phyloP scores from a whole-genome alignment of 2,888 invertebrate genomes.

The Thereva unica region DNA sequence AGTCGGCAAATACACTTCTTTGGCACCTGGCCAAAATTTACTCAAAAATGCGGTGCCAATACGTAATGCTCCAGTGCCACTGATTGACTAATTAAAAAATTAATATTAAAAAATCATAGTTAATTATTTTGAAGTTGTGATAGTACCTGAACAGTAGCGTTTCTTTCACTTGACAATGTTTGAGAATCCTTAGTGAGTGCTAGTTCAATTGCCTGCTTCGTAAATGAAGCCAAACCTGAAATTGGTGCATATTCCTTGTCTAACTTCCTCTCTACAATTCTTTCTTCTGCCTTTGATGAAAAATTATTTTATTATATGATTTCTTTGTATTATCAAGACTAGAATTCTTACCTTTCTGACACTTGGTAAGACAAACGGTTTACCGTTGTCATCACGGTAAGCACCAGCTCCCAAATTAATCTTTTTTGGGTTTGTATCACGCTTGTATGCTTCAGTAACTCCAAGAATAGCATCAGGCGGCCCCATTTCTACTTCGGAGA shows the following conservation, averaged over 20 bases:
- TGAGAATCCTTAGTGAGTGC: slow-evolving; percentile 83
- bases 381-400: slow-evolving; percentile 96
- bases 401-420: slow-evolving; percentile 96
- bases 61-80: slow-evolving; percentile 96
- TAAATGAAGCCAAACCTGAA: slow-evolving; percentile 81
- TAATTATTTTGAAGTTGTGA: neutral
- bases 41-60: slow-evolving; percentile 88
- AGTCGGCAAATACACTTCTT: slow-evolving; percentile 83
- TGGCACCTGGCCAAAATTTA: slow-evolving; percentile 76
- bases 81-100: slow-evolving; percentile 73
- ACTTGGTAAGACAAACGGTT: slow-evolving; percentile 91
- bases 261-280: slow-evolving; percentile 67
- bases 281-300: slow-evolving; percentile 75
- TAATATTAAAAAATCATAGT: neutral
- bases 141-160: slow-evolving; percentile 72
- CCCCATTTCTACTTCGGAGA: slow-evolving; percentile 90
- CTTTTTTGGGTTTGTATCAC: slow-evolving; percentile 87
- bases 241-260: slow-evolving; percentile 98
- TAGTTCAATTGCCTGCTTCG: slow-evolving; percentile 78
- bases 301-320: slow-evolving; percentile 35
- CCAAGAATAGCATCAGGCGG: slow-evolving; percentile 98
- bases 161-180: slow-evolving; percentile 69
- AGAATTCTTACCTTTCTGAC: slow-evolving; percentile 68
- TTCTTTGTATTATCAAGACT: slow-evolving; percentile 36
- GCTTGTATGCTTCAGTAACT: slow-evolving; percentile 94